Percentiles rank a stretch among this genome's conserved stretches.
Conservation (phyloP, 1,140 invertebrate genomes). For the Saccostrea echinata region DNA sequence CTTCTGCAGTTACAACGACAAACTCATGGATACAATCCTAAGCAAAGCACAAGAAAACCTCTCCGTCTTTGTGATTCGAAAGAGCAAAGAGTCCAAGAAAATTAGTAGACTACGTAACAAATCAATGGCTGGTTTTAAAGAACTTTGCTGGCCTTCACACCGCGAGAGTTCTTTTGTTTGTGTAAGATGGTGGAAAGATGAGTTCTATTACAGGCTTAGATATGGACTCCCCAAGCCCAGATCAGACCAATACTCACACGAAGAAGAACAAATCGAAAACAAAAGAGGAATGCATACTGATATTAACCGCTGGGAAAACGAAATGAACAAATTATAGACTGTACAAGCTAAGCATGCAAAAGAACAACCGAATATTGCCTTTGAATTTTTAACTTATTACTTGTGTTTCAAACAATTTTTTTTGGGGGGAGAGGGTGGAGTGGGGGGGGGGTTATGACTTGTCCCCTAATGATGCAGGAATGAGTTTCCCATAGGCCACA, state of each 20-base stretch:
- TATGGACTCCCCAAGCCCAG: not conserved
- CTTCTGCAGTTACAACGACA: not conserved
- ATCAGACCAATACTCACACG: not conserved
- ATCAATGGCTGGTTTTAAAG: not conserved
- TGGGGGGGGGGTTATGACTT: too few relatives aligned
- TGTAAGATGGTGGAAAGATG: not conserved
- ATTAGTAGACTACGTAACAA: not conserved
- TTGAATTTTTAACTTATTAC: too few relatives aligned
- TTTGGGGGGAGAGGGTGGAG: too few relatives aligned
- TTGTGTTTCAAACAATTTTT: too few relatives aligned
- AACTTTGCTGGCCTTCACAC: not conserved
- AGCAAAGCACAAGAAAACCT: not conserved
- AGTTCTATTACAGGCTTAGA: not conserved
- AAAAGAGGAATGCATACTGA: not conserved
- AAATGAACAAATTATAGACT: not conserved
- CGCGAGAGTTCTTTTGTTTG: not conserved
- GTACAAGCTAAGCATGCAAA: too few relatives aligned
- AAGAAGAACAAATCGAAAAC: not conserved
- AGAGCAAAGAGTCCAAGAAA: not conserved
- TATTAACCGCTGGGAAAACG: not conserved
- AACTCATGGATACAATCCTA: not conserved
- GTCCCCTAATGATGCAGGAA: too few relatives aligned
- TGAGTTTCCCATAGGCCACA: too few relatives aligned
- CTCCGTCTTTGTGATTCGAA: not conserved
- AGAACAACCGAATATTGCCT: too few relatives aligned